Percentiles rank a stretch among this genome's conserved stretches.
These are phyloP conservation scores for Dunckerocampus dactyliophorus DNA, from an alignment of 2,113 vertebrate species.

Conservation along the genomic window DNA sequence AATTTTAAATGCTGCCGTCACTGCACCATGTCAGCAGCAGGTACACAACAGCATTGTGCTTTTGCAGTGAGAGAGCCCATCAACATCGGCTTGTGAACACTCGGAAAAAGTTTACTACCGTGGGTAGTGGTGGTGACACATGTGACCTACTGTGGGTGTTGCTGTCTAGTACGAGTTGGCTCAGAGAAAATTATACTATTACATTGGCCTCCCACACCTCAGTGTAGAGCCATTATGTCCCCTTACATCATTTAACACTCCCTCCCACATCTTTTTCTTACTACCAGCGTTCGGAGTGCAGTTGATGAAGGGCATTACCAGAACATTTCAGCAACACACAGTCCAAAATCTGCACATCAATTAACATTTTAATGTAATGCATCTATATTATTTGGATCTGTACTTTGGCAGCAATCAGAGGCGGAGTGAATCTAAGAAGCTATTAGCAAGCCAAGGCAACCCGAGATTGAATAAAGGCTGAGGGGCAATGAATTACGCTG, in stretches of 20 bases:
- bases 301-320: conserved; percentile 31
- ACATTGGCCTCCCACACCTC: conserved; percentile 58
- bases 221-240: conserved; percentile 52
- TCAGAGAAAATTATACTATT: conserved; percentile 58
- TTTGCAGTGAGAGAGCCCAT: conserved; percentile 4
- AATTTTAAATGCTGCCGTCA: not conserved
- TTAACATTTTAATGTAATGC: conserved; percentile 53
- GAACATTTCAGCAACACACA: conserved; percentile 26
- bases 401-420: conserved; percentile 44
- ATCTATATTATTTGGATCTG: conserved; percentile 28
- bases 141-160: conserved; percentile 39
- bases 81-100: conserved; percentile 11
- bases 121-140: conserved; percentile 25
- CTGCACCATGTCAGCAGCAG: conserved; percentile 11
- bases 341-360: conserved; percentile 32
- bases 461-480: conserved; percentile 20
- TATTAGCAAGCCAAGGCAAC: conserved; percentile 46
- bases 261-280: conserved; percentile 50
- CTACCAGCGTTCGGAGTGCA: conserved; percentile 18
- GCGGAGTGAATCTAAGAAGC: conserved; percentile 30
- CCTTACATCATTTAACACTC: conserved; percentile 52
- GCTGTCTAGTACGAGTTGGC: conserved; percentile 50
- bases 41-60: conserved; percentile 8
- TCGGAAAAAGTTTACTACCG: conserved; percentile 40
- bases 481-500: conserved; percentile 44